Conservation (phyloP, 92 coral and sea anemone genomes). For the Anthopleura xanthogrammica region DNA sequence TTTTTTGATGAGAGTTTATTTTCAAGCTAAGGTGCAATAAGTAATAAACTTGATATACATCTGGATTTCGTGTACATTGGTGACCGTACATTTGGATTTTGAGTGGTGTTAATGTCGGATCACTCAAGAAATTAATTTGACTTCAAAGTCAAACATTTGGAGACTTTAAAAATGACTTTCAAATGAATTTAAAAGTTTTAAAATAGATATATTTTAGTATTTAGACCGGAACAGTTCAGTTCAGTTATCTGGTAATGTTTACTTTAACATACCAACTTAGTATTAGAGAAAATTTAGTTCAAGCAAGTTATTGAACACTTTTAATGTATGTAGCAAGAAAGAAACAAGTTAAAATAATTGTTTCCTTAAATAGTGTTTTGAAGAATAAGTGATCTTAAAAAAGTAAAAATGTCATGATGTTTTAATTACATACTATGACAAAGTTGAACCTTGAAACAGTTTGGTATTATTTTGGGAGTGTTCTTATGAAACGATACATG, state of each 20-base stretch:
- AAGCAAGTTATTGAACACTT: neutral
- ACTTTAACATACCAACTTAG: neutral
- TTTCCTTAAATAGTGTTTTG: neutral
- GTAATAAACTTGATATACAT: too few species aligned
- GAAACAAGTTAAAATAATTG: neutral
- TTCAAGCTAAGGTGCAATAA: neutral
- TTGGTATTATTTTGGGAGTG: neutral
- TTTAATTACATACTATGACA: neutral
- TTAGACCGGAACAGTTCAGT: too few species aligned
- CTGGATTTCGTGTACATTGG: too few species aligned
- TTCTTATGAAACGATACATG: neutral
- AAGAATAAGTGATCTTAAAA: neutral
- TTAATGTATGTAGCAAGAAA: neutral
- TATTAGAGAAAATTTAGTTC: neutral
- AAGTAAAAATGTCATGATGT: neutral
- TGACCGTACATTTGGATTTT: too few species aligned
- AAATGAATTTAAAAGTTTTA: too few species aligned
- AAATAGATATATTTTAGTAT: too few species aligned
- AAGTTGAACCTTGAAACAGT: neutral
- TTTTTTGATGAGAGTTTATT: neutral
- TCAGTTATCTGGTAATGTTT: neutral
- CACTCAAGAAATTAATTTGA: too few species aligned
- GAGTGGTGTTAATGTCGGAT: too few species aligned
- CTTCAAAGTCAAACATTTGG: too few species aligned
- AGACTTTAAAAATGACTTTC: too few species aligned